Conservation (phyloP, 2,797 vertebrate genomes). For the Melopsittacus undulatus region DNA sequence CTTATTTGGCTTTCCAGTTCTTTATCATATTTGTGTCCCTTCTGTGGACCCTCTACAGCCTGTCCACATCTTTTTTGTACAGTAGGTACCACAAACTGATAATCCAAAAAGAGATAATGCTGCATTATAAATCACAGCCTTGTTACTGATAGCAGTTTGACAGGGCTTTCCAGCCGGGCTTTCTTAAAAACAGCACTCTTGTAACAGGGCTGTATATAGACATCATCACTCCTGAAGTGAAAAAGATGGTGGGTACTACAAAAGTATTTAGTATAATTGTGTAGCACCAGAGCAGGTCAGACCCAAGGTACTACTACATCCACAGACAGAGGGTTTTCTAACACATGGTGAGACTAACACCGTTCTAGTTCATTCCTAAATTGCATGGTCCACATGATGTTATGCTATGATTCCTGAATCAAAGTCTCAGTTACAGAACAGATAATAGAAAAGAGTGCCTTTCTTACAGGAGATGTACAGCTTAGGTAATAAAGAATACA, state of each 20-base stretch:
- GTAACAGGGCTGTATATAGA: background rate
- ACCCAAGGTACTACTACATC: fast-evolving
- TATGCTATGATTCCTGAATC: background rate
- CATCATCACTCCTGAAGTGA: background rate
- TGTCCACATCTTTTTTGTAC: background rate
- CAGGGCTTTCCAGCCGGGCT: fast-evolving
- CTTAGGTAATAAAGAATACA: background rate
- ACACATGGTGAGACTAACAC: background rate
- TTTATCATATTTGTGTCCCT: background rate
- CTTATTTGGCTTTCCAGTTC: background rate
- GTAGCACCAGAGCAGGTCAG: background rate
- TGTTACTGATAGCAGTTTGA: background rate
- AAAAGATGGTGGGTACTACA: background rate
- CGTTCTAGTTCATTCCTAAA: background rate
- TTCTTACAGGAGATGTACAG: background rate
- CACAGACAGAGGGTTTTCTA: background rate
- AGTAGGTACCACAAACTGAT: background rate
- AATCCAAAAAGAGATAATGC: background rate
- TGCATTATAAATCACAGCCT: background rate
- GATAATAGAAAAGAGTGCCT: background rate
- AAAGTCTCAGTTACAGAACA: background rate
- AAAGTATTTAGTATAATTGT: background rate
- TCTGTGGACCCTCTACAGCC: background rate
- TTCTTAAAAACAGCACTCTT: background rate
- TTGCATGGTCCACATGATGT: background rate